A percentile compares a stretch with the other conserved stretches of the same genome.
Evolutionary conservation across 1,140 invertebrate species (phyloP).

Genomic region (Saccostrea echinata): DNA sequence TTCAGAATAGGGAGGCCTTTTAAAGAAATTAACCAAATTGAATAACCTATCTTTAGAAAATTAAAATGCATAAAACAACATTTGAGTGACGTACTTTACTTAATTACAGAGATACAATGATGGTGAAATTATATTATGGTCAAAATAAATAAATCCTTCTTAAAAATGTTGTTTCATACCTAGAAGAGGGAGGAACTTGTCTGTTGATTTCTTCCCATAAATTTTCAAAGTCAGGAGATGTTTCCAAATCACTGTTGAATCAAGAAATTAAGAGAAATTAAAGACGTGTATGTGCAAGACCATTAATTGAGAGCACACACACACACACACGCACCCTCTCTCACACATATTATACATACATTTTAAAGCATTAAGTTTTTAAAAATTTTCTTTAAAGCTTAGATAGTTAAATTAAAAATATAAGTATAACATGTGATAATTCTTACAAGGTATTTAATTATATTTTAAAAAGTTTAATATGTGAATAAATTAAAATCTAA

Average conservation of each 20-base stretch:
- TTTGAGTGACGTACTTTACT: not conserved
- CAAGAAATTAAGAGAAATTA: constrained; percentile 21
- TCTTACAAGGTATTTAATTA: constrained; percentile 6
- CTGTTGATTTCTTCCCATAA: constrained; percentile 18
- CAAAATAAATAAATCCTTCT: constrained; percentile 26
- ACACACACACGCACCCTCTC: not conserved
- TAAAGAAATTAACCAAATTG: constrained; percentile 13
- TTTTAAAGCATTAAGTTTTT: constrained; percentile 9
- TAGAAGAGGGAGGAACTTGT: constrained; percentile 17
- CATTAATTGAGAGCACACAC: not conserved
- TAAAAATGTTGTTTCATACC: constrained; percentile 3
- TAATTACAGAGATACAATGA: constrained; percentile 32
- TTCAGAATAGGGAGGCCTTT: constrained; percentile 8
- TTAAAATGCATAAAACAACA: constrained; percentile 11
- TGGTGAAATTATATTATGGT: constrained; percentile 11
- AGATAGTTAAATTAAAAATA: not conserved
- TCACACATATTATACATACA: not conserved
- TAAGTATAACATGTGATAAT: not conserved
- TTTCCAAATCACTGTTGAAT: constrained; percentile 35
- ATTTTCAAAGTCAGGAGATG: constrained; percentile 19
- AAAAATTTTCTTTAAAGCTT: constrained; percentile 16
- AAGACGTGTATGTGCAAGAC: not conserved
- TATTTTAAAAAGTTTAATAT: not conserved
- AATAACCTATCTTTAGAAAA: constrained; percentile 6
- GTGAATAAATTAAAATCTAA: constrained; percentile 16